phyloP scores from a whole-genome alignment of 2,888 invertebrate genomes.

The Coenonympha arcania region DNA sequence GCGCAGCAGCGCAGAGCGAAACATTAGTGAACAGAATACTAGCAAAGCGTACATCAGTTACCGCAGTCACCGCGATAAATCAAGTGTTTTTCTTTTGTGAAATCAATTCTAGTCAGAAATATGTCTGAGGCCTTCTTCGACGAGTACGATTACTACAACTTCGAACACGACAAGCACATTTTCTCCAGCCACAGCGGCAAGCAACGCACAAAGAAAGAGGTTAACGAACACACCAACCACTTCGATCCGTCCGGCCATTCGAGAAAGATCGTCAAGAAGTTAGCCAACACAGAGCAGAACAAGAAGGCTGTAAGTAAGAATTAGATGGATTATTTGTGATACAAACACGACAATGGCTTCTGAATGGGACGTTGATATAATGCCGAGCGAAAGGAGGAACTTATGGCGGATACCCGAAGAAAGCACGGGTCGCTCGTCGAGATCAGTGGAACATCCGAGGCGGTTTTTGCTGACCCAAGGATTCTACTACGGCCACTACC shows the following conservation, averaged over 20 bases:
- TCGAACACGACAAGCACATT: conserved; percentile 92
- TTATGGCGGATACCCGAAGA: conserved; percentile 65
- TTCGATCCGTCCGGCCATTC: conserved; percentile 94
- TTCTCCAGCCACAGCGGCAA: conserved; percentile 92
- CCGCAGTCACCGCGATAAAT: conserved; percentile 41
- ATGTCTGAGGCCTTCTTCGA: conserved; percentile 91
- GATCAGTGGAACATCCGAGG: conserved; percentile 66
- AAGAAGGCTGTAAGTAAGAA: conserved; percentile 73
- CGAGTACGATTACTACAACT: conserved; percentile 95
- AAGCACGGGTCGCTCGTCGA: conserved; percentile 53
- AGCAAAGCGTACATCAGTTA: conserved; percentile 43
- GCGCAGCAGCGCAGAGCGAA: conserved; percentile 34
- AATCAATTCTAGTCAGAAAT: conserved; percentile 48
- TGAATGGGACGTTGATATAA: conserved; percentile 52
- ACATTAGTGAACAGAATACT: too few species aligned
- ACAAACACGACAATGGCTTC: conserved; percentile 54
- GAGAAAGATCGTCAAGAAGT: conserved; percentile 89
- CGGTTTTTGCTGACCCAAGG: conserved; percentile 56
- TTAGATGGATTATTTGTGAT: conserved; percentile 36
- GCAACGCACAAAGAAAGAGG: conserved; percentile 91
- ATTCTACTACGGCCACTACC: conserved; percentile 53
- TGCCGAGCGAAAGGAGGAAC: conserved; percentile 63
- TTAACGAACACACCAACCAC: conserved; percentile 90
- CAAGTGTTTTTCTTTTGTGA: conserved; percentile 37
- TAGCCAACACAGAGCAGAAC: conserved; percentile 88